Evolutionary conservation across 2,888 invertebrate species (phyloP).

Genomic region (Bruchidius siliquastri): DNA sequence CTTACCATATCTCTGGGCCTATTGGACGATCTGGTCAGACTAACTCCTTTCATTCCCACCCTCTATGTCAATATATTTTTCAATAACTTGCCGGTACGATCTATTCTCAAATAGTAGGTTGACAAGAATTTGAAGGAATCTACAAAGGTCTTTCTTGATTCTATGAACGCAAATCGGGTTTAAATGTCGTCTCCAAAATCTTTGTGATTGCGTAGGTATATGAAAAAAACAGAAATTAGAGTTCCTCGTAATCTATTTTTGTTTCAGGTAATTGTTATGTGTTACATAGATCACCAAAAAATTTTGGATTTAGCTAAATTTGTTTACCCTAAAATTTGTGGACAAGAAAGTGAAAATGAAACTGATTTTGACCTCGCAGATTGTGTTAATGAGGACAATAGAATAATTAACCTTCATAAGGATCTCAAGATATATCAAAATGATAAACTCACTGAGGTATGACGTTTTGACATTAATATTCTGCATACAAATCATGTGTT

Average conservation of each 20-base stretch:
- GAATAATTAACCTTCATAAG: slow-evolving; percentile 15
- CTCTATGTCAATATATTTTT: no score
- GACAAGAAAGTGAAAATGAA: slow-evolving; percentile 6
- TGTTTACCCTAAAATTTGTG: slow-evolving; percentile 15
- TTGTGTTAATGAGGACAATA: slow-evolving; percentile 15
- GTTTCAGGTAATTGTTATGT: slow-evolving; percentile 19
- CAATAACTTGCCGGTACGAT: no score
- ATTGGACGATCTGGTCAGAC: no score
- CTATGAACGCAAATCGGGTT: no score
- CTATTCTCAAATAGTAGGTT: no score
- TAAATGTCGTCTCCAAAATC: no score
- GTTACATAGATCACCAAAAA: slow-evolving; percentile 18
- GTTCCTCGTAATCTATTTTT: background rate
- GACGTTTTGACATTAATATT: background rate
- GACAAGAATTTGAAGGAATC: no score
- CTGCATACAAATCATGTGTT: no score
- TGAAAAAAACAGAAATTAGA: background rate
- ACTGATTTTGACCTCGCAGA: slow-evolving; percentile 2
- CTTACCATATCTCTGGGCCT: no score
- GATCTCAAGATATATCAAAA: slow-evolving; percentile 20
- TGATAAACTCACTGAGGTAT: slow-evolving; percentile 22
- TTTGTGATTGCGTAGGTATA: no score
- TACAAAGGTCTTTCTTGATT: no score
- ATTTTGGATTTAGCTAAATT: slow-evolving; percentile 19
- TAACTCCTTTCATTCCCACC: no score